These are phyloP conservation scores for Dasyornis broadbenti DNA, from an alignment of 2,113 vertebrate genomes.

Conservation along the genomic window DNA sequence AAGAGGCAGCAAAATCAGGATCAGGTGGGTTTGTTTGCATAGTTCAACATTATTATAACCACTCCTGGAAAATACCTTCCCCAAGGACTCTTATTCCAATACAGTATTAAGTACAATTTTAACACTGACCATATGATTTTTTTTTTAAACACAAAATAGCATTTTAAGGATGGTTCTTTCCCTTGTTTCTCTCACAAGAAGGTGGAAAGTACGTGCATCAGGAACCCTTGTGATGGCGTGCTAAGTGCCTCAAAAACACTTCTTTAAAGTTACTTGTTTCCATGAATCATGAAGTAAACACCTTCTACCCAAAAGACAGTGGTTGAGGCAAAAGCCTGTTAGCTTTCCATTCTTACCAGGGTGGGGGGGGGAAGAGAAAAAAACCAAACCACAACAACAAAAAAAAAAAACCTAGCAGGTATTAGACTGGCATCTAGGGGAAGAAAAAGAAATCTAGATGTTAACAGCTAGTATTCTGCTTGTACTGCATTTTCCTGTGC, in stretches of 20 bases:
- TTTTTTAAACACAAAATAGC: neutral
- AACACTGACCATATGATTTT: neutral
- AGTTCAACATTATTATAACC: neutral
- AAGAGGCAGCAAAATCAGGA: neutral
- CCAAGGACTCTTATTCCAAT: neutral
- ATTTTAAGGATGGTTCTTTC: neutral
- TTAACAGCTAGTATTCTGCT: neutral
- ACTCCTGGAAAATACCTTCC: neutral
- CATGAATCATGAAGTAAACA: neutral
- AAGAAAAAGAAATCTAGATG: neutral
- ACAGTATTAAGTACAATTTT: neutral
- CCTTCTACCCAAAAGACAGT: neutral
- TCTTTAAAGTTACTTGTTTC: neutral
- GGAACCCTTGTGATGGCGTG: accelerated
- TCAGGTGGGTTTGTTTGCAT: neutral
- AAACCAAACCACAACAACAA: neutral
- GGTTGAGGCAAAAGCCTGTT: neutral
- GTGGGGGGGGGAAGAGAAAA: accelerated
- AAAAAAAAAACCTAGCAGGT: neutral
- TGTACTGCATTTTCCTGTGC: neutral
- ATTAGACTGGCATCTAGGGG: neutral
- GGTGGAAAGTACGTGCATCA: neutral
- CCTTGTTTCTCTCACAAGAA: accelerated
- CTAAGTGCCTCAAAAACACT: neutral
- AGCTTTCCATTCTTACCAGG: neutral